These are phyloP conservation scores for Xenopus petersii DNA, from an alignment of 2,797 vertebrate species.

Conservation along the genomic window DNA sequence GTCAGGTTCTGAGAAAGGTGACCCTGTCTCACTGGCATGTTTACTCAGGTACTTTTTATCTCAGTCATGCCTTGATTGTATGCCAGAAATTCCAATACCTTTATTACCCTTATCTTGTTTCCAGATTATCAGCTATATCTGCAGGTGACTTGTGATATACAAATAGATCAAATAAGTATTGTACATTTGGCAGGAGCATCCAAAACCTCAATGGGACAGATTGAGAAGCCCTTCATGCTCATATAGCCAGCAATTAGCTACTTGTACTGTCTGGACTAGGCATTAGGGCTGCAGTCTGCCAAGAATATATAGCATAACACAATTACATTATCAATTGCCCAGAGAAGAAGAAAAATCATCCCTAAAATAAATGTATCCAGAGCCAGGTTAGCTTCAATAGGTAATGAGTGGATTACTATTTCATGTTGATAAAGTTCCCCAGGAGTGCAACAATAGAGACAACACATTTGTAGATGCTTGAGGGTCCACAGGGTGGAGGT, in stretches of 20 bases:
- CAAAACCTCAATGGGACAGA: not conserved
- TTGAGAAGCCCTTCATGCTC: not conserved
- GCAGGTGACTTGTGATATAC: conserved; percentile 13
- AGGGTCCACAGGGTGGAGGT: no score
- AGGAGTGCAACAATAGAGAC: no score
- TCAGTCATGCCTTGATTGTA: conserved; percentile 22
- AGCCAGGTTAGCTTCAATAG: no score
- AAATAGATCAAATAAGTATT: conserved; percentile 30
- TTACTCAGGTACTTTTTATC: conserved; percentile 27
- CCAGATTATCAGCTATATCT: conserved; percentile 30
- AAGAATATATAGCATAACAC: no score
- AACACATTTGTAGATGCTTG: no score
- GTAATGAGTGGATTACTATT: no score
- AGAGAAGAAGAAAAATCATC: no score
- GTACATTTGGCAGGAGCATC: not conserved
- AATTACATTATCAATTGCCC: no score
- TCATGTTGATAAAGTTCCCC: no score
- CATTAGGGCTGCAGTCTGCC: no score
- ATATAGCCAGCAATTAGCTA: not conserved
- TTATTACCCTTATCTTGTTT: conserved; percentile 29
- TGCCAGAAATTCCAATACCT: conserved; percentile 29
- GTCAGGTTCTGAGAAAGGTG: conserved; percentile 23
- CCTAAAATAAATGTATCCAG: no score
- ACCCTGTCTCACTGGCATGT: conserved; percentile 18
- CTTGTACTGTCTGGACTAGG: no score